Base-by-base conservation (phyloP, 2,888 invertebrate species). In the Hirtodrosophila cameraria region DNA sequence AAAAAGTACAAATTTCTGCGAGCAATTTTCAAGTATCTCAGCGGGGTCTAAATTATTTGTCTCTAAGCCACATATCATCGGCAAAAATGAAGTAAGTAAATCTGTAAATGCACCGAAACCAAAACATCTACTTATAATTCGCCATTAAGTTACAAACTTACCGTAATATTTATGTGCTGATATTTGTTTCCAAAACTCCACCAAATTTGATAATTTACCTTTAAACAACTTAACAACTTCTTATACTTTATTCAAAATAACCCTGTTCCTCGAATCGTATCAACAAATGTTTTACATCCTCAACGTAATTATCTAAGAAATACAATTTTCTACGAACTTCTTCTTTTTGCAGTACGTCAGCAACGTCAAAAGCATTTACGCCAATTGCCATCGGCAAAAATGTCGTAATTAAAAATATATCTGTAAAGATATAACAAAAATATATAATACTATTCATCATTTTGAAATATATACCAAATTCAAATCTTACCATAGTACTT, bases 401-500 rank as follows among this genome's bases (percentile, higher is more conserved):
- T 9, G 71, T 59, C n/a, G 48, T 9, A 11, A 59, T 0, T 5
- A 71, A 9, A 25, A 62, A 63, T 2, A 61, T 25, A 16, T 74
- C 65, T 71, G 27, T 12, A 52, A 39, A 38, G 27, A 23, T 18
- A 4, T 5, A 1, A 18, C 3, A 18, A 1, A 18, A n/a, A 18
- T 18, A 5, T 18, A 18, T 7, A 4, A n/a, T n/a, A n/a, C n/a
- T 4, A 11, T 4, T 3, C 11, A 3, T 9, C 12, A 6, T 9
- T 15, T 0, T 16, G 6, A 2, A 9, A 15, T 38, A 15, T 12
- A 7, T 5, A 9, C 13, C 5, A 15, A 13, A 16, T 1, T 28
- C n/a, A 2, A 9, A 3, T 2, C 59, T 63, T 52, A 87, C 88
- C 82, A 52, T 48, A 78, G 16, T 61, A 63, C 11, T 64, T 68